phyloP scores from a whole-genome alignment of 2,797 vertebrate species.

The Esox masquinongy region DNA sequence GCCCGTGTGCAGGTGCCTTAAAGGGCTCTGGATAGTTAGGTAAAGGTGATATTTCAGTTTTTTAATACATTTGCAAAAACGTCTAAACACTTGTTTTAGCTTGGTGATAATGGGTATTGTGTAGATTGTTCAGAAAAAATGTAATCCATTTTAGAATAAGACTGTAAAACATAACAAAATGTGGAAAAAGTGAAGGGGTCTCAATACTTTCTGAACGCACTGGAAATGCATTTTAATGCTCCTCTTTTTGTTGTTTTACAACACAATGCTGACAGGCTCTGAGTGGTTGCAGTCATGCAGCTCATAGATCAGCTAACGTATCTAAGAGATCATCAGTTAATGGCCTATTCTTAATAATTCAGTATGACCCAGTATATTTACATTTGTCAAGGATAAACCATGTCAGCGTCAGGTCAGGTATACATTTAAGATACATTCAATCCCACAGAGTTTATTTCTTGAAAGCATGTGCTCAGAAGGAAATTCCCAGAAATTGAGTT shows the following conservation, averaged over 20 bases:
- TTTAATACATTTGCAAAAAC: too few relatives aligned
- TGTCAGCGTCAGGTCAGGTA: not conserved
- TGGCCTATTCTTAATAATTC: conserved; percentile 20
- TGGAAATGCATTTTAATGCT: not conserved
- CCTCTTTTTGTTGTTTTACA: not conserved
- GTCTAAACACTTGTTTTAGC: too few relatives aligned
- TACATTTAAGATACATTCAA: conserved; percentile 11
- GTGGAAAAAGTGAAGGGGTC: too few relatives aligned
- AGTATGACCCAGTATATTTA: conserved; percentile 25
- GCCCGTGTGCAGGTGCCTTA: too few relatives aligned
- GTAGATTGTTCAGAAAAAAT: too few relatives aligned
- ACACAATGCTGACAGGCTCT: not conserved
- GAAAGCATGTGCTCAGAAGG: not conserved
- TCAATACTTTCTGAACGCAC: too few relatives aligned
- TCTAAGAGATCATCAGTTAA: conserved; percentile 4
- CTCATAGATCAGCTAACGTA: not conserved
- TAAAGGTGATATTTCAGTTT: too few relatives aligned
- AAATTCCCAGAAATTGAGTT: not conserved
- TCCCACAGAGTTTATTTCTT: not conserved
- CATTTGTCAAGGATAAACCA: not conserved
- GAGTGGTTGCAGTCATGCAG: conserved; percentile 1
- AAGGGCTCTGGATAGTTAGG: too few relatives aligned
- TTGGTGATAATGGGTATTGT: too few relatives aligned
- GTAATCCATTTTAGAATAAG: too few relatives aligned
- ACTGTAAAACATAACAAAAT: too few relatives aligned